Evolutionary conservation across 2,888 invertebrate genomes (phyloP).

Genomic region (Xanthorhoe designata): DNA sequence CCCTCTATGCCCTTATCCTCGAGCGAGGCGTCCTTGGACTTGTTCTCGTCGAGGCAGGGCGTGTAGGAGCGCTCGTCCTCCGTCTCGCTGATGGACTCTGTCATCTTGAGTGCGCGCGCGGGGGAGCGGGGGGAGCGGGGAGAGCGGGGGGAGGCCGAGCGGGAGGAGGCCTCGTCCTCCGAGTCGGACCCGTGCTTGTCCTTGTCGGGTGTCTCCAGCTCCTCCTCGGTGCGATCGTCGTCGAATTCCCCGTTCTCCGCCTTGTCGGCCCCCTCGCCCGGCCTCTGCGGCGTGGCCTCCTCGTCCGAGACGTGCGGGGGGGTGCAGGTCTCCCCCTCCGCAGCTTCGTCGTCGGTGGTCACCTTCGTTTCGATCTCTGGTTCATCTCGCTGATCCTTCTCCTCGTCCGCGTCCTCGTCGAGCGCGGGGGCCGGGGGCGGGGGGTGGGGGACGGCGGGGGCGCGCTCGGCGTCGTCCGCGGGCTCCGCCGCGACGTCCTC

Average conservation of each 20-base stretch:
- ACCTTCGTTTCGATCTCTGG: not conserved
- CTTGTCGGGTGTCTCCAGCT: constrained; percentile 21
- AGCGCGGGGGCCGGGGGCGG: not conserved
- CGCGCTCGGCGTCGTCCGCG: not conserved
- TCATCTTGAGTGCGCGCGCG: constrained; percentile 76
- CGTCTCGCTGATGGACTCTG: constrained; percentile 87
- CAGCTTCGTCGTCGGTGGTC: not conserved
- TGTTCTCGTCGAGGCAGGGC: constrained; percentile 89
- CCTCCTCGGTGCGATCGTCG: constrained; percentile 41
- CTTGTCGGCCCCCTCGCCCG: not conserved
- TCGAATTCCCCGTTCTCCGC: constrained; percentile 32
- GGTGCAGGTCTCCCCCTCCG: not conserved
- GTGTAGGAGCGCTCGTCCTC: constrained; percentile 90
- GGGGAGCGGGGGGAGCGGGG: constrained; percentile 16
- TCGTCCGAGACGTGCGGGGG: constrained; percentile 15
- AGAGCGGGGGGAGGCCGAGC: constrained; percentile 5
- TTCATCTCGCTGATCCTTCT: constrained; percentile 1
- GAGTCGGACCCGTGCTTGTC: constrained; percentile 23
- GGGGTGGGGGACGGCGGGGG: not conserved
- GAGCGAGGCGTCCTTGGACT: constrained; percentile 72
- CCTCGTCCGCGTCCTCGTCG: constrained; percentile 1
- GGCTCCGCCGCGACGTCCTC: constrained; percentile 59
- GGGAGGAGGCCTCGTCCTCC: constrained; percentile 43
- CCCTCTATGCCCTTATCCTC: constrained; percentile 83
- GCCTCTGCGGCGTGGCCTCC: constrained; percentile 15